A percentile compares a stretch with the other conserved stretches of the same genome.
These are phyloP conservation scores for Sphaerodactylus townsendi DNA, from an alignment of 2,113 vertebrate genomes.

Conservation along the genomic window DNA sequence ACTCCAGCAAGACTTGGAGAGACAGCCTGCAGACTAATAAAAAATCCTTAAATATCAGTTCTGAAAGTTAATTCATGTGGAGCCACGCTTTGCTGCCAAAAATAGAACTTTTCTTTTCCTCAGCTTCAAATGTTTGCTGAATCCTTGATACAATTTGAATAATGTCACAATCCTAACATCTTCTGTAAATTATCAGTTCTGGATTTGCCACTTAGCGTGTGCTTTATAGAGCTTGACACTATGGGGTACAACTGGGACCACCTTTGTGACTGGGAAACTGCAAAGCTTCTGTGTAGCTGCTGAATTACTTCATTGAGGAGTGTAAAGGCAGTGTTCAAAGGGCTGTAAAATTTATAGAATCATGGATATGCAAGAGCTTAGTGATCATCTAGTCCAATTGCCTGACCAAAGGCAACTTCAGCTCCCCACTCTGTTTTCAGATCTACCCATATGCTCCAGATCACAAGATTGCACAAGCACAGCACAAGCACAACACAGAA, in stretches of 20 bases:
- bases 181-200: constrained; percentile 59
- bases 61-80: constrained; percentile 59
- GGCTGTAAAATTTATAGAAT: too few relatives aligned
- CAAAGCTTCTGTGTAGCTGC: neutral
- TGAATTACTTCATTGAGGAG: neutral
- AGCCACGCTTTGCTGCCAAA: constrained; percentile 39
- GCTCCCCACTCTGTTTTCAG: neutral
- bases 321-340: neutral
- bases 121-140: constrained; percentile 16
- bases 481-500: neutral
- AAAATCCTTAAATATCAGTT: constrained; percentile 54
- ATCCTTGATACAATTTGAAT: constrained; percentile 41
- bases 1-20: constrained; percentile 58
- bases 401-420: neutral
- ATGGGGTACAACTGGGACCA: constrained; percentile 7
- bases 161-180: constrained; percentile 10
- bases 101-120: constrained; percentile 23
- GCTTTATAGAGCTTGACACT: constrained; percentile 46
- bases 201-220: constrained; percentile 41
- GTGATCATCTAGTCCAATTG: neutral
- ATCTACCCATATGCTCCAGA: neutral
- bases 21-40: constrained; percentile 50
- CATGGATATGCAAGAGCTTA: neutral
- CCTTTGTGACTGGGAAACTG: neutral
- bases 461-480: neutral